Evolutionary conservation across 1,140 invertebrate species (phyloP).

Genomic region (Cryptotermes secundus): DNA sequence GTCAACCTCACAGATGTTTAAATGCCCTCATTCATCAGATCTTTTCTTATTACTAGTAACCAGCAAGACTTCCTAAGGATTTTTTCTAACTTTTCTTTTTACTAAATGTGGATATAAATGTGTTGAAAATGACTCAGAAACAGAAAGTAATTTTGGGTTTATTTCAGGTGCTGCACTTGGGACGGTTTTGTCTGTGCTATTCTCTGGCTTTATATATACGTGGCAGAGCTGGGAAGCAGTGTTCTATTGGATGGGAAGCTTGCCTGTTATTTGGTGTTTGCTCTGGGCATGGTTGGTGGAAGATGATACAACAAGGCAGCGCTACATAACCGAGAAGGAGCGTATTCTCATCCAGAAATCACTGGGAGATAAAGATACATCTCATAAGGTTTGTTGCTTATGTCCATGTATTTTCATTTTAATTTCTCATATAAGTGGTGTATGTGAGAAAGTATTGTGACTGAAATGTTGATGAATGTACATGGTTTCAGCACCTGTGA

Average conservation of each 20-base stretch:
- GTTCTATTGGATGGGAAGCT: constrained; percentile 75
- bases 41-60: no score
- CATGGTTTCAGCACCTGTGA: no score
- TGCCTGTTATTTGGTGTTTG: constrained; percentile 69
- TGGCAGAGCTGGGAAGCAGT: constrained; percentile 69
- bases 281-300: constrained; percentile 66
- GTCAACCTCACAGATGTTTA: no score
- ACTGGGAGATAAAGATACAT: neutral
- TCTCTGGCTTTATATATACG: constrained; percentile 67
- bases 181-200: constrained; percentile 71
- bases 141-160: neutral
- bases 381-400: neutral
- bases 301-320: constrained; percentile 74
- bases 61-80: no score
- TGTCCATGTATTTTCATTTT: no score
- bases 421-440: no score
- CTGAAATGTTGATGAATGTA: no score
- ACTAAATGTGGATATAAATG: no score
- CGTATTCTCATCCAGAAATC: constrained; percentile 56
- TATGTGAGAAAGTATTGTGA: no score
- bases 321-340: constrained; percentile 68
- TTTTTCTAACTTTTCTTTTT: no score
- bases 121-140: no score
- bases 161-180: constrained; percentile 66
- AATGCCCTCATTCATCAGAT: no score